Evolutionary conservation across 2,797 vertebrate genomes (phyloP).

Genomic region (Thamnophis elegans): DNA sequence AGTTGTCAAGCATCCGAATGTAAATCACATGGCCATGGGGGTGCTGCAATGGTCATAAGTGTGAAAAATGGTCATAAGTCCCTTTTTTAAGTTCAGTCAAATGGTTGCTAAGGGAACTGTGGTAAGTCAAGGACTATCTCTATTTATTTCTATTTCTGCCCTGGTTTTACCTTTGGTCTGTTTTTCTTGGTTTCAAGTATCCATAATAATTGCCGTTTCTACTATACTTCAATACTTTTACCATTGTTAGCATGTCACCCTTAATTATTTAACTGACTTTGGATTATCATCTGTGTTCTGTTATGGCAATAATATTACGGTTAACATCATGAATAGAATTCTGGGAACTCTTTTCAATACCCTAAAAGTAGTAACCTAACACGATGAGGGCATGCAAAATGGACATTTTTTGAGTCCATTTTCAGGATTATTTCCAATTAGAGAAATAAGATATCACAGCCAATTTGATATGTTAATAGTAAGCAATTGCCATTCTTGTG

Average conservation of each 20-base stretch:
- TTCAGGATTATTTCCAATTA: background rate
- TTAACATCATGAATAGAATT: background rate
- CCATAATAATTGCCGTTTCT: background rate
- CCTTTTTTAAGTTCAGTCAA: background rate
- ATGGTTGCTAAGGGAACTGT: background rate
- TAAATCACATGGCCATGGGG: background rate
- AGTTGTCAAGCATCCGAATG: no score
- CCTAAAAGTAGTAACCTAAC: background rate
- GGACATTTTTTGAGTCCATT: background rate
- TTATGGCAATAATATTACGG: background rate
- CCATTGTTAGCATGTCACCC: background rate
- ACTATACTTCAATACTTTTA: background rate
- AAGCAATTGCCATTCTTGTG: background rate
- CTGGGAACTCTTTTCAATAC: background rate
- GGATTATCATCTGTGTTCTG: background rate
- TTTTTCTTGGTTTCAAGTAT: background rate
- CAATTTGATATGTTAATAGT: background rate
- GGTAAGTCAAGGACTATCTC: background rate
- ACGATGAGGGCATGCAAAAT: background rate
- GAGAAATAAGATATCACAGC: background rate
- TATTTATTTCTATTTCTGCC: background rate
- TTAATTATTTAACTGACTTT: background rate
- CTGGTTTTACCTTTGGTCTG: background rate
- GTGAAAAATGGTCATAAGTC: background rate
- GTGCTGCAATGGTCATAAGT: background rate